Conservation (phyloP, 2,797 vertebrate genomes). For the Crotalus adamanteus region DNA sequence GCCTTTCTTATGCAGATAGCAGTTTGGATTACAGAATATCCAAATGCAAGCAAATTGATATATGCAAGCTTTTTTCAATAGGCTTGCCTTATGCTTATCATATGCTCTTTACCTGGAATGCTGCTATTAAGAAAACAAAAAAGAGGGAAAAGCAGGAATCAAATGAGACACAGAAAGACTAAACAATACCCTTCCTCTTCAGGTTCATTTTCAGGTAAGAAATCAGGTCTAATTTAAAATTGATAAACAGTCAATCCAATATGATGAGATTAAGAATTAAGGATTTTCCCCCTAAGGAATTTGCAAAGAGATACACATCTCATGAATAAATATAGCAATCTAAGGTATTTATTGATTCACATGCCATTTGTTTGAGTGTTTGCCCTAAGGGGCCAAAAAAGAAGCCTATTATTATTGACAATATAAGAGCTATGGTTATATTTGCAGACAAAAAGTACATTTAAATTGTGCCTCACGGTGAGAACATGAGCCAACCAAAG, state of each 20-base stretch:
- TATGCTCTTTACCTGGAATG: constrained; percentile 46
- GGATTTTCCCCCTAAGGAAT: constrained; percentile 68
- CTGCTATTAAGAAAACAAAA: constrained; percentile 46
- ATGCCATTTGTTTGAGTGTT: constrained; percentile 72
- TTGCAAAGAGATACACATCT: constrained; percentile 71
- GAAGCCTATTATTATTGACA: constrained; percentile 71
- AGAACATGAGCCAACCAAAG: constrained; percentile 61
- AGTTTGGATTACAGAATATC: constrained; percentile 40
- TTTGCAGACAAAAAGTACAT: constrained; percentile 64
- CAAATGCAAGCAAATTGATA: constrained; percentile 26
- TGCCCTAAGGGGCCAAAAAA: constrained; percentile 64
- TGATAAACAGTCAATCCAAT: constrained; percentile 73
- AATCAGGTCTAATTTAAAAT: constrained; percentile 73
- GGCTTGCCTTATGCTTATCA: constrained; percentile 54
- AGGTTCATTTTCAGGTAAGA: constrained; percentile 50
- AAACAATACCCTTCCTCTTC: neutral
- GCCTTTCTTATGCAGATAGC: constrained; percentile 35
- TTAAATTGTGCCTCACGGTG: constrained; percentile 63
- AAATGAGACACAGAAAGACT: constrained; percentile 11
- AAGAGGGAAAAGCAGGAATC: constrained; percentile 44
- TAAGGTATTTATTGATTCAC: constrained; percentile 73
- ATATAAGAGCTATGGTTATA: constrained; percentile 70
- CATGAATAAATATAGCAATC: constrained; percentile 75
- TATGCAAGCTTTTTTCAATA: constrained; percentile 52
- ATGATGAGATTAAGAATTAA: constrained; percentile 68